Evolutionary conservation across 2,888 invertebrate genomes (phyloP), one percentile per base, ranked within the genome.

Genomic region (Monopis laevigella): DNA sequence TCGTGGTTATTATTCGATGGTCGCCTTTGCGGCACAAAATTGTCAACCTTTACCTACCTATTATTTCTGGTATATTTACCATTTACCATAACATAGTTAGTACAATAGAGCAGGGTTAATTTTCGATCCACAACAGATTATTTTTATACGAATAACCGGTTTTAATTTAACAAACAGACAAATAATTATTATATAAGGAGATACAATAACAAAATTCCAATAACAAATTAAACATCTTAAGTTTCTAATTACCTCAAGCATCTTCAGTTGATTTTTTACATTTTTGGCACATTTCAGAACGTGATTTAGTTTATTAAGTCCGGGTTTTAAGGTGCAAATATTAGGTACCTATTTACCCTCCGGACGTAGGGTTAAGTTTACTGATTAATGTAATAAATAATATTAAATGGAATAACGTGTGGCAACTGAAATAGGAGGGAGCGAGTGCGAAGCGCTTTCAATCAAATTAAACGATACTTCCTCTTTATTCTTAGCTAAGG

Each of bases 21-120:
- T 27, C 61, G 51, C 59, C 64, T 65, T 46, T 46, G 66, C 59
- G 58, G 59, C 66, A 63, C 54, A 49, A 62, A 67, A 67, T 75
- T 75, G 73, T 77, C 78, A 74, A 77, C 75, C 73, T 74, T 72
- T 75, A 10, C 18, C 14, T 27, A 11, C 72, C 56, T 62, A 62
- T 77, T 77, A 73, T 74, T 74, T 77, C 78, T 78, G 73, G 67
- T 63, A 59, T 78, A 77, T 73, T 77, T 78, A 77, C 71, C 65
- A 62, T 77, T 78, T 78, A 78, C 72, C 77, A 80, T 80, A 80
- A 77, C 55, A 58, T 62, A 28, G 11, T 69, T 80, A 80, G 77
- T 77, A 74, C 75, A 78, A 80, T 80, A 80, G 78, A 77, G 74
- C 80, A 78, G 78, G 78, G 78, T 80, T 80, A 71, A 70, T 80